Evolutionary conservation across 1,140 invertebrate genomes (phyloP).

Genomic region (Drosophila melanica): DNA sequence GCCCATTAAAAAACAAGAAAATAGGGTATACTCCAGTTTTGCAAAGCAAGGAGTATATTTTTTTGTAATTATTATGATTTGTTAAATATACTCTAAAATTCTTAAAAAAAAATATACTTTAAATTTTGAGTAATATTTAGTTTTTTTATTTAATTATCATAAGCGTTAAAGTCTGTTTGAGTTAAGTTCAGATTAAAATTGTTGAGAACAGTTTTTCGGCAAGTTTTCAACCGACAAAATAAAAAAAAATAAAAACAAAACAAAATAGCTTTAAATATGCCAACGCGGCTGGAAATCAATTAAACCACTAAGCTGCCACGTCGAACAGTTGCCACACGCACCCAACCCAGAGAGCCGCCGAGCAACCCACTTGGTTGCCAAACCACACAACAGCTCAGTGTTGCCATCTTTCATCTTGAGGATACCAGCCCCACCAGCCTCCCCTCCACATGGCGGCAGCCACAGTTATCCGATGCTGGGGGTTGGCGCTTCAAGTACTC

Average conservation of each 20-base stretch:
- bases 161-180: background rate
- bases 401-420: conserved; percentile 24
- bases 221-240: background rate
- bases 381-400: background rate
- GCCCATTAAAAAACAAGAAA: no score
- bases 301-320: conserved; percentile 23
- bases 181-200: background rate
- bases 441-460: no score
- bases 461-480: no score
- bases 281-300: conserved; percentile 4
- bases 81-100: no score
- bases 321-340: conserved; percentile 5
- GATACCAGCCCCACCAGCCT: background rate
- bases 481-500: conserved; percentile 50
- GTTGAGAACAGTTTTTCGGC: background rate
- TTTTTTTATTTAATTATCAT: no score
- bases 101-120: no score
- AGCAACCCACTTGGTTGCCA: background rate
- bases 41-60: no score
- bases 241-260: background rate
- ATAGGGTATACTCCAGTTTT: no score
- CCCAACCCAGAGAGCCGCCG: background rate
- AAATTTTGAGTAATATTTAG: no score
- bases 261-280: background rate
- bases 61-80: no score